A percentile compares a stretch with the other conserved stretches of the same genome.
Evolutionary conservation across 2,113 vertebrate species (phyloP).

Genomic region (Oryzias celebensis): DNA sequence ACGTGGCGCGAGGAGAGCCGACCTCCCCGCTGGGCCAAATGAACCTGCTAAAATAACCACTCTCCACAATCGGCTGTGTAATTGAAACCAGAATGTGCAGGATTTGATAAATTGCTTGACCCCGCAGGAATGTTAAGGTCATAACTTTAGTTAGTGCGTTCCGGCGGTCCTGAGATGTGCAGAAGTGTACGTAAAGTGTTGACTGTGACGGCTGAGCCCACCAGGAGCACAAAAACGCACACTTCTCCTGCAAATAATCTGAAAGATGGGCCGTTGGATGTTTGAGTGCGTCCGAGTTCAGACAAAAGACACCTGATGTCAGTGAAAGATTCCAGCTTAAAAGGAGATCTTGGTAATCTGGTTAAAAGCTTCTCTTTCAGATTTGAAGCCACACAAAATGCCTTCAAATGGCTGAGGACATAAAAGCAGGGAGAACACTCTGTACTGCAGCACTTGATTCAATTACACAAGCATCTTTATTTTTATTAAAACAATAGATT

Average conservation of each 20-base stretch:
- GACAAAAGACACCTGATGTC: too few relatives aligned
- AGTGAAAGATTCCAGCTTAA: neutral
- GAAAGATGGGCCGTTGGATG: too few relatives aligned
- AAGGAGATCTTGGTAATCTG: neutral
- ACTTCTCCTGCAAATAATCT: too few relatives aligned
- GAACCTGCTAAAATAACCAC: constrained; percentile 98
- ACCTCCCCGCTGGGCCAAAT: constrained; percentile 96
- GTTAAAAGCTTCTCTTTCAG: neutral
- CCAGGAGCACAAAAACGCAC: too few relatives aligned
- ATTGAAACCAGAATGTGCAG: constrained; percentile 99
- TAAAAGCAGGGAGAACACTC: neutral
- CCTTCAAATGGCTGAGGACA: neutral
- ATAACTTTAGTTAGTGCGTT: constrained; percentile 89
- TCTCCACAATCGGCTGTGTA: constrained; percentile 95
- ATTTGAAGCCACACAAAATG: constrained; percentile 1
- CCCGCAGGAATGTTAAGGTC: constrained; percentile 96
- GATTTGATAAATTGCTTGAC: constrained; percentile 99
- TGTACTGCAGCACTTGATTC: neutral
- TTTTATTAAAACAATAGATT: neutral
- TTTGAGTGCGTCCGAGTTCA: too few relatives aligned
- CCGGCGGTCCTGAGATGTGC: constrained; percentile 72
- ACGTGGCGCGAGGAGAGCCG: constrained; percentile 84
- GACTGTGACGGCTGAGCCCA: neutral
- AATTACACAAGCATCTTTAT: neutral
- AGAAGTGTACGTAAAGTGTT: constrained; percentile 61